These are phyloP conservation scores for Portunus trituberculatus DNA, from an alignment of 1,140 invertebrate genomes.

Conservation along the genomic window DNA sequence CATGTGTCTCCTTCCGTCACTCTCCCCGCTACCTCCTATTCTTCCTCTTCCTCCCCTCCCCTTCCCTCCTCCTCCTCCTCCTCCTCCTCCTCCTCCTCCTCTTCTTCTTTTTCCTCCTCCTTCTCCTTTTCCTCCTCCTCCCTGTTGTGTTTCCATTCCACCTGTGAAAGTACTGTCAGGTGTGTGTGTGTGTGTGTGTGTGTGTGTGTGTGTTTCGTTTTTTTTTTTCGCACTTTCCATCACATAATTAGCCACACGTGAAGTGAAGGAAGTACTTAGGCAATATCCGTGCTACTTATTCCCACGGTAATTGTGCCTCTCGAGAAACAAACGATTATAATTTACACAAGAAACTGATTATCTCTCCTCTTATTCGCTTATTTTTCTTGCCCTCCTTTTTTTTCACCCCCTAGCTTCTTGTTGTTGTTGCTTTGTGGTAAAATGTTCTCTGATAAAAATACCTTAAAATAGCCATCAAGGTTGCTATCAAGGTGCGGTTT, in stretches of 20 bases:
- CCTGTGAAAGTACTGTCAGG: not conserved
- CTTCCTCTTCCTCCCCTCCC: too few relatives aligned
- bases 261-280: not conserved
- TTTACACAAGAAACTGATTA: not conserved
- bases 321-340: not conserved
- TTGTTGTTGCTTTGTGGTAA: too few relatives aligned
- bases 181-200: too few relatives aligned
- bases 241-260: not conserved
- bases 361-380: not conserved
- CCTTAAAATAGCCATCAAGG: too few relatives aligned
- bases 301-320: not conserved
- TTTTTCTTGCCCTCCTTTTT: not conserved
- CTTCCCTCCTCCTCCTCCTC: not conserved
- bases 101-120: not conserved
- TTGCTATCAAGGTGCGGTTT: too few relatives aligned
- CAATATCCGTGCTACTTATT: constrained; percentile 11
- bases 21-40: too few relatives aligned
- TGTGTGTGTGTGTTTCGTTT: too few relatives aligned
- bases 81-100: not conserved
- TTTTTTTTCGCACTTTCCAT: not conserved
- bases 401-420: too few relatives aligned
- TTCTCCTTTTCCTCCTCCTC: not conserved
- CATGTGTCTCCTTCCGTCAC: not conserved
- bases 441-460: too few relatives aligned
- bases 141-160: not conserved